Conservation (phyloP, 2,888 invertebrate genomes). For the Caenorhabditis sp. region DNA sequence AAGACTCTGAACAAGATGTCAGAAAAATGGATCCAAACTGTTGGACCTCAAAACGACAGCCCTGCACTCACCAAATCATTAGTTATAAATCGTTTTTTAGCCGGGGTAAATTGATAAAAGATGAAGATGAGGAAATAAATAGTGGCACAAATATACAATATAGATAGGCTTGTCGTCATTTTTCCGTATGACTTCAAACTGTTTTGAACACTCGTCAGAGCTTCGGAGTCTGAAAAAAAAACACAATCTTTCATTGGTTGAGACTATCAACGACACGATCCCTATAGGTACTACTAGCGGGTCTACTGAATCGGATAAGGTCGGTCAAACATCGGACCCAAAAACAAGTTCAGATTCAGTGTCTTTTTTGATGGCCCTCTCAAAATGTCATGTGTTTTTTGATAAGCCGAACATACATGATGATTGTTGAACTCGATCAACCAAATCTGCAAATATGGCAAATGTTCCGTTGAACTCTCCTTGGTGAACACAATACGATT, state of each 20-base stretch:
- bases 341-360: too few species aligned
- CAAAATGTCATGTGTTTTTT: too few species aligned
- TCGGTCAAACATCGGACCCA: too few species aligned
- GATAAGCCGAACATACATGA: too few species aligned
- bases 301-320: too few species aligned
- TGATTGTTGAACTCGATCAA: background rate
- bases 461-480: constrained; percentile 14
- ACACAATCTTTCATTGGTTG: background rate
- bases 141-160: constrained; percentile 22
- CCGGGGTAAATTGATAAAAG: constrained; percentile 12
- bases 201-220: background rate
- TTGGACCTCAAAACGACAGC: background rate
- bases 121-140: constrained; percentile 17
- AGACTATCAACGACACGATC: too few species aligned
- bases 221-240: constrained; percentile 9
- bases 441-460: constrained; percentile 12
- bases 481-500: constrained; percentile 19
- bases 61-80: constrained; percentile 12
- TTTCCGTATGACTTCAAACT: background rate
- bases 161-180: constrained; percentile 18
- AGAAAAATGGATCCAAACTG: too few species aligned
- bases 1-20: too few species aligned
- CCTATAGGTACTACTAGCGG: too few species aligned
- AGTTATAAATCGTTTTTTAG: constrained; percentile 7
- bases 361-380: too few species aligned